Conservation (phyloP, 2,797 vertebrate species). For the Typhlichthys subterraneus region DNA sequence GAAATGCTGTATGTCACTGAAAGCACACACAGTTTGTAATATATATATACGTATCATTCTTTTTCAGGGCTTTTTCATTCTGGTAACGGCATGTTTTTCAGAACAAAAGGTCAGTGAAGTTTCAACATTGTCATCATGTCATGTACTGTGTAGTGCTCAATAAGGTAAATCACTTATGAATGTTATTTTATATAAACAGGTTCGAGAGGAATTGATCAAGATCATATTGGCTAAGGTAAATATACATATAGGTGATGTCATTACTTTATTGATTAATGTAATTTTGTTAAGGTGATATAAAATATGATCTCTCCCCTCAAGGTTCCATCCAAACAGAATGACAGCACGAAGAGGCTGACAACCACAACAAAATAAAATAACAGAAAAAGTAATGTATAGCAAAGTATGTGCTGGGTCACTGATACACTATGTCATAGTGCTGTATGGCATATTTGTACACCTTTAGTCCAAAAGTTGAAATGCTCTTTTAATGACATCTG, state of each 20-base stretch:
- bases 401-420: too few relatives aligned
- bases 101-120: slow-evolving; percentile 75
- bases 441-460: too few relatives aligned
- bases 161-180: neutral
- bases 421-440: too few relatives aligned
- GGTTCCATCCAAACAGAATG: slow-evolving; percentile 39
- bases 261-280: neutral
- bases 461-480: too few relatives aligned
- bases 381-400: slow-evolving; percentile 9
- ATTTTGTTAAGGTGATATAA: neutral
- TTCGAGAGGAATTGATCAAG: slow-evolving; percentile 71
- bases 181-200: slow-evolving; percentile 55
- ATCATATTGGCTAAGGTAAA: slow-evolving; percentile 64
- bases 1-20: too few relatives aligned
- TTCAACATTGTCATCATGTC: neutral
- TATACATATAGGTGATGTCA: neutral
- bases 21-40: neutral
- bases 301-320: slow-evolving; percentile 25
- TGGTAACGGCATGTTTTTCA: slow-evolving; percentile 74
- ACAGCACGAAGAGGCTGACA: slow-evolving; percentile 47
- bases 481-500: too few relatives aligned
- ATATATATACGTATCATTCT: slow-evolving; percentile 4
- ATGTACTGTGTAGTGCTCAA: neutral
- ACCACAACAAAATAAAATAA: slow-evolving; percentile 44
- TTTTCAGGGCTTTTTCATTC: slow-evolving; percentile 79